Evolutionary conservation across 1,140 invertebrate genomes (phyloP).

Genomic region (Drosophila obscura): DNA sequence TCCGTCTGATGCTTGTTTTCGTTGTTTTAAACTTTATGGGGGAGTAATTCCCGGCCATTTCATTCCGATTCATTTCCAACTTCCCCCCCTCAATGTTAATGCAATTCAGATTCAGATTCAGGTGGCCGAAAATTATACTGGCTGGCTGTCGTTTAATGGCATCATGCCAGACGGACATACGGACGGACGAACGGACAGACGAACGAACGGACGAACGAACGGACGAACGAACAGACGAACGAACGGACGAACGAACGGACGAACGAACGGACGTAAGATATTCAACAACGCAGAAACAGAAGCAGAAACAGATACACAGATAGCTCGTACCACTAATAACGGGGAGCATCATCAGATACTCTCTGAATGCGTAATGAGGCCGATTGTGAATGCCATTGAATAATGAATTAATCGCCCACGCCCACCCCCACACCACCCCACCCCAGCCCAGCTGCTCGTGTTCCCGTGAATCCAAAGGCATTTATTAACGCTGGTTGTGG

Average conservation of each 20-base stretch:
- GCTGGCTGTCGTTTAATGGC: conserved; percentile 12
- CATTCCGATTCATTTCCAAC: too few species aligned
- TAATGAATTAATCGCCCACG: conserved; percentile 50
- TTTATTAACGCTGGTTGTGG: conserved; percentile 12
- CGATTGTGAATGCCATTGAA: conserved; percentile 23
- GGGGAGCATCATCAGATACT: conserved; percentile 20
- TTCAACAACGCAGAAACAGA: conserved; percentile 2
- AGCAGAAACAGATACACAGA: conserved; percentile 1
- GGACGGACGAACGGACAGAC: too few species aligned
- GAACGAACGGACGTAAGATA: too few species aligned
- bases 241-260: too few species aligned
- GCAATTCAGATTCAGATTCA: conserved; percentile 21
- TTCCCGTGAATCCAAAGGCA: conserved; percentile 32
- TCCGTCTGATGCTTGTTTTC: conserved; percentile 1
- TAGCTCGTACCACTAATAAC: conserved; percentile 4
- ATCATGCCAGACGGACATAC: too few species aligned
- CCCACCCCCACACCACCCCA: too few species aligned
- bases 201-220: too few species aligned
- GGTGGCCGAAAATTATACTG: conserved; percentile 12
- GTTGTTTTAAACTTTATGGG: conserved; percentile 35
- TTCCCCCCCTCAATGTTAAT: conserved; percentile 12
- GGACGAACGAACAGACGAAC: too few species aligned
- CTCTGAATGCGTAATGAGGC: conserved; percentile 43
- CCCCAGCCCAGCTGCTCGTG: conserved; percentile 29
- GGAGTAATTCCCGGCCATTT: conserved; percentile 10